Base-by-base conservation (phyloP, 1,140 invertebrate genomes). In the Pararge aegeria region DNA sequence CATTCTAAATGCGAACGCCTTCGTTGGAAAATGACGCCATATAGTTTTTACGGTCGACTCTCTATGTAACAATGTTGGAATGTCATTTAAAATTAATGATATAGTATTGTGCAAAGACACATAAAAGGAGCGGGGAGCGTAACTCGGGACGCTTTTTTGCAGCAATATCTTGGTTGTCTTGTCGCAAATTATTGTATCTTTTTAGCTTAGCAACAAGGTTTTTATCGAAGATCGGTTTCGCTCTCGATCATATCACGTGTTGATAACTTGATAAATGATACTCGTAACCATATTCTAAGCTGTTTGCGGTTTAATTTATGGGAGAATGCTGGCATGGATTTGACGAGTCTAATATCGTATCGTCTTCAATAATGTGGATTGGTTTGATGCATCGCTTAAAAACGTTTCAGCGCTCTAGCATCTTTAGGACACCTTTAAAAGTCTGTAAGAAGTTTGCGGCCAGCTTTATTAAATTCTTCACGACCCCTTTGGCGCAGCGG, bases 1-100 rank as follows among this genome's bases (percentile, higher is more conserved):
- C 27, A 49, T 24, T 56, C 20, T 44, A 49, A 56, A 46, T 49
- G 42, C 6, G 55, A 56, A 55, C 30, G 55, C 49, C 55, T 56
- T 21, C 53, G 29, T 37, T 34, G 42, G 18, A 34, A 48, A 54
- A 60, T 51, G 57, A 60, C 19, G 57, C 16, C 51, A 53, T 60
- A 60, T 52, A 58, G 24, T 54, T 60, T 60, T 60, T 60, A 60
- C 51, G 29, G 29, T 9, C 3, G 20, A 18, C 27, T 60, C 37
- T 44, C 27, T n/a, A 27, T 44, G 29, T 54, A 53, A 60, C 51
- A 60, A 34, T 52, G 37, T 59, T 6, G 24, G 49, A 58, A 49
- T 40, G 16, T 44, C 34, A 53, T 46, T 60, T 60, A 34, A 52
- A 12, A 52, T 52, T 52, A 55, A 55, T 29, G 21, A 3, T 46